A percentile compares a stretch with the other conserved stretches of the same genome.
Evolutionary conservation across 2,888 invertebrate genomes (phyloP).

Genomic region (Thymelicus lineola): DNA sequence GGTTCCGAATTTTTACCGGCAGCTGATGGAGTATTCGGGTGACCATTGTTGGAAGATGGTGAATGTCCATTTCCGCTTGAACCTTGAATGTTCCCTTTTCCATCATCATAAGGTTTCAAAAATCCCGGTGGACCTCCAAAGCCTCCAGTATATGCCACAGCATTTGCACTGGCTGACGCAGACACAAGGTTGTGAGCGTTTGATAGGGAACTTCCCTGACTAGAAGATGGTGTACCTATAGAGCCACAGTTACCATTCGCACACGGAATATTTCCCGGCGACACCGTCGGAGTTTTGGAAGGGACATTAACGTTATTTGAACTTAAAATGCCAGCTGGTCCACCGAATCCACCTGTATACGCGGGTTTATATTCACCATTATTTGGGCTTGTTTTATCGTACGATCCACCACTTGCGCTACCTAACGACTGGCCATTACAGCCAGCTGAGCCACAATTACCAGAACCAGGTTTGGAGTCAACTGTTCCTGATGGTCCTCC

Average conservation of each 20-base stretch:
- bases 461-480: background rate
- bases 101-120: slow-evolving; percentile 66
- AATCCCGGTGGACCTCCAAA: slow-evolving; percentile 79
- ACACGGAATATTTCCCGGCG: slow-evolving; percentile 40
- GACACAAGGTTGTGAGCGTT: slow-evolving; percentile 43
- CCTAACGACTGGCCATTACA: background rate
- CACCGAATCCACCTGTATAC: slow-evolving; percentile 47
- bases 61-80: background rate
- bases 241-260: slow-evolving; percentile 42
- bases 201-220: slow-evolving; percentile 24
- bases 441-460: background rate
- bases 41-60: slow-evolving; percentile 20
- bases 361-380: slow-evolving; percentile 10
- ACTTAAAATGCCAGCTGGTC: slow-evolving; percentile 59
- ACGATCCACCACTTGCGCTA: slow-evolving; percentile 42
- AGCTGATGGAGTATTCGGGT: slow-evolving; percentile 15
- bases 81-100: slow-evolving; percentile 47
- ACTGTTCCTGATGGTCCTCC: slow-evolving; percentile 41
- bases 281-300: slow-evolving; percentile 40
- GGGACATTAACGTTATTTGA: slow-evolving; percentile 58
- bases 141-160: slow-evolving; percentile 68
- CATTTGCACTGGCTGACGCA: slow-evolving; percentile 57
- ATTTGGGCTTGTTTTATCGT: slow-evolving; percentile 40
- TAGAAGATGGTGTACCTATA: slow-evolving; percentile 20
- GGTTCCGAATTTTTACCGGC: slow-evolving; percentile 41